Conservation (phyloP, 2,797 vertebrate genomes). For the Naso thynnoides region DNA sequence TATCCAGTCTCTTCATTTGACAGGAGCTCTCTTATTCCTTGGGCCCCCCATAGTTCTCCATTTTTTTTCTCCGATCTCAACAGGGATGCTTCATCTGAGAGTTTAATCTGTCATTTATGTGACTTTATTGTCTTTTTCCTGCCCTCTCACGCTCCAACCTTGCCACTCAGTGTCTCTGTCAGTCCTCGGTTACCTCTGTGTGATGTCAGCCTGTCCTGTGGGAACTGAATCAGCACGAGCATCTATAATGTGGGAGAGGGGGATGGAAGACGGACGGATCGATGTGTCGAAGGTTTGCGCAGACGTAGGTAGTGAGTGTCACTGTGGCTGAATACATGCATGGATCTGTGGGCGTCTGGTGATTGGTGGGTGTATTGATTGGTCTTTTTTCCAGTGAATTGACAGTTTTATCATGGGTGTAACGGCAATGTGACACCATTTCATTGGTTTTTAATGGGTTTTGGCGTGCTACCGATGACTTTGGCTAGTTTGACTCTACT, state of each 20-base stretch:
- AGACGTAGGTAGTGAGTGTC: slow-evolving; percentile 51
- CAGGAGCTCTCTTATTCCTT: slow-evolving; percentile 1
- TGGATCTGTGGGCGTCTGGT: slow-evolving; percentile 64
- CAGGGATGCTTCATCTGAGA: slow-evolving; percentile 32
- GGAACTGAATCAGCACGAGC: slow-evolving; percentile 76
- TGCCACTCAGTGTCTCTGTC: slow-evolving; percentile 29
- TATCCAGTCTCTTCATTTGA: slow-evolving; percentile 33
- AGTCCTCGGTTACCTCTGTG: slow-evolving; percentile 29
- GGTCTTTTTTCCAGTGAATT: slow-evolving; percentile 45
- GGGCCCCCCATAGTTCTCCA: neutral
- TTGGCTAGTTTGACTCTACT: slow-evolving; percentile 12
- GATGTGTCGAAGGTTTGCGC: slow-evolving; percentile 63
- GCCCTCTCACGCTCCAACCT: slow-evolving; percentile 21
- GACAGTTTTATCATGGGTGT: slow-evolving; percentile 59
- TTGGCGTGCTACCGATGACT: slow-evolving; percentile 22
- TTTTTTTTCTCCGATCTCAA: slow-evolving; percentile 1
- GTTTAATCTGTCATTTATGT: slow-evolving; percentile 24
- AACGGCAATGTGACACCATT: slow-evolving; percentile 59
- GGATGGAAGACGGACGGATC: slow-evolving; percentile 56
- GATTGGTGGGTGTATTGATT: slow-evolving; percentile 73
- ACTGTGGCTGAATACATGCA: slow-evolving; percentile 63
- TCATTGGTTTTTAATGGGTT: slow-evolving; percentile 47
- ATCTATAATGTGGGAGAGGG: slow-evolving; percentile 51
- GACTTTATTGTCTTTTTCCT: slow-evolving; percentile 36
- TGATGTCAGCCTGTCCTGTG: slow-evolving; percentile 43